Evolutionary conservation across 2,888 invertebrate genomes (phyloP), one percentile per base, ranked within the genome.

Genomic region (Tetanocera ferruginea): DNA sequence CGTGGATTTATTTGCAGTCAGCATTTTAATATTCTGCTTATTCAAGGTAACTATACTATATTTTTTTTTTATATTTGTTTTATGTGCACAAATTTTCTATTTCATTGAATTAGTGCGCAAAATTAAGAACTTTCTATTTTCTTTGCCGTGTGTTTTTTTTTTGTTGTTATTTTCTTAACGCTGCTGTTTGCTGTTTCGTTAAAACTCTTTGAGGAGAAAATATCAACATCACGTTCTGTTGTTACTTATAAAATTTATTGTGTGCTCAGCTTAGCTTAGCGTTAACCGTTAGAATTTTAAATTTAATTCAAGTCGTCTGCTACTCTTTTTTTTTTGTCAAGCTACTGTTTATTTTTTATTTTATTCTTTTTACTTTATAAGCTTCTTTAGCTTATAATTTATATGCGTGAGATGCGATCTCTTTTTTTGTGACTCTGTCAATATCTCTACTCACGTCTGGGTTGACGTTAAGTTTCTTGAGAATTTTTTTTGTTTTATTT

Each of bases 121-220:
- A 69, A 69, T 51, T 76, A 71, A 87, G 87, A 87, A 88, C 87
- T 88, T 87, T 87, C 86, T 87, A 87, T 88, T 87, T 87, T 88
- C 86, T 86, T 87, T 85, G 84, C 82, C 82, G 67, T 77, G 74
- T 57, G 69, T 76, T 74, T 72, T 37, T 60, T 55, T 60, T 60
- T 81, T 74, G 76, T 78, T 81, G 76, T 62, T 51, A 67, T 74
- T 43, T 34, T 72, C 37, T 72, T 11, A n/a, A 14, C 17, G 43
- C 49, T 51, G 69, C 11, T 52, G 28, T 66, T 43, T 73, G 76
- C 69, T 51, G 76, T 76, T 76, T 76, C 19, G 43, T 43, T 60
- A 28, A 60, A n/a, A n/a, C n/a, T n/a, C n/a, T 14, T 28, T 3
- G 28, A 6, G 14, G 19, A 60, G 28, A 60, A 25, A 34, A 37